Evolutionary conservation across 2,797 vertebrate genomes (phyloP).

Genomic region (Sebastes vulpes): DNA sequence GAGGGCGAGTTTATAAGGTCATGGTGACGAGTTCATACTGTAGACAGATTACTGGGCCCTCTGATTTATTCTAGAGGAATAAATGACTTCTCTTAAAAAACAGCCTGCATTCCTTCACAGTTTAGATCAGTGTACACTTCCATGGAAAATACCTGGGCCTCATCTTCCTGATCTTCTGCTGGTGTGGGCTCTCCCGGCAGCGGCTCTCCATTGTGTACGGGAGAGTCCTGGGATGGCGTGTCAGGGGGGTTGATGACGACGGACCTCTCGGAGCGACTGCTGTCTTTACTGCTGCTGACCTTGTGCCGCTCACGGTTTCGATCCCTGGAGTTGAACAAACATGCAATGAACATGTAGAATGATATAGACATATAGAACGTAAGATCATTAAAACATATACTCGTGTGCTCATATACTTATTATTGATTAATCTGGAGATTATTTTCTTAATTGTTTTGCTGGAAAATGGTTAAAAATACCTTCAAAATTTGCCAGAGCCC

Average conservation of each 20-base stretch:
- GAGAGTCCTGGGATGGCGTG: constrained; percentile 78
- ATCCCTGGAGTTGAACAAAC: constrained; percentile 69
- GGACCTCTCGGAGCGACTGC: constrained; percentile 90
- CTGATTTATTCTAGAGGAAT: constrained; percentile 26
- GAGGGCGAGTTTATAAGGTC: constrained; percentile 57
- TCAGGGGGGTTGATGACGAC: constrained; percentile 92
- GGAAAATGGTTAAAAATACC: neutral
- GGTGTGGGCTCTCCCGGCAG: constrained; percentile 82
- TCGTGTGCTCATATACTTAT: neutral
- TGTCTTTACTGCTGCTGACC: constrained; percentile 90
- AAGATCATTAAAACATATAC: neutral
- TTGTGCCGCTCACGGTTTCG: constrained; percentile 92
- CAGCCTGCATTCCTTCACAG: neutral
- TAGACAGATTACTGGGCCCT: constrained; percentile 44
- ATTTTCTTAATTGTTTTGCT: neutral
- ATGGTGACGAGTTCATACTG: constrained; percentile 27
- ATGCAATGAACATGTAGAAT: neutral
- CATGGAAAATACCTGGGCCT: constrained; percentile 68
- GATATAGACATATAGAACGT: neutral
- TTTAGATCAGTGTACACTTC: neutral
- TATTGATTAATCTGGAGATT: neutral
- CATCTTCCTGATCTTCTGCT: constrained; percentile 67
- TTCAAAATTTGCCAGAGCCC: neutral
- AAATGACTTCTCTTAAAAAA: neutral
- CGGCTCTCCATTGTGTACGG: constrained; percentile 85